Percentiles rank a stretch among this genome's conserved stretches.
These are phyloP conservation scores for Thaumatotibia leucotreta DNA, from an alignment of 1,140 invertebrate species.

Conservation along the genomic window DNA sequence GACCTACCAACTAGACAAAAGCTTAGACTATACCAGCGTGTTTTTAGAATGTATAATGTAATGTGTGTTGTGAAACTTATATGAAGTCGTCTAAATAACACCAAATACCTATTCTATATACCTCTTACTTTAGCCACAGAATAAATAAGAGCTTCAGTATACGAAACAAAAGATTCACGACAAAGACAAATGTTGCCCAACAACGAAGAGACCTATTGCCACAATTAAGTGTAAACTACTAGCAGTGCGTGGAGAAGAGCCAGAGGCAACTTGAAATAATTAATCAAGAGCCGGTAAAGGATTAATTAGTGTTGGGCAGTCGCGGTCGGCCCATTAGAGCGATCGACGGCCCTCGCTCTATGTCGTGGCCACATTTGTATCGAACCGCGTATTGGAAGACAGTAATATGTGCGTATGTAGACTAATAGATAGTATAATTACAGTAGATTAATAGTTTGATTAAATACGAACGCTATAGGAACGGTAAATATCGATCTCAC, in stretches of 20 bases:
- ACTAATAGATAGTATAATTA: too few relatives aligned
- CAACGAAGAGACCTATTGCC: slow-evolving; percentile 16
- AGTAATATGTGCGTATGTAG: slow-evolving; percentile 23
- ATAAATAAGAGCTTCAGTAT: too few relatives aligned
- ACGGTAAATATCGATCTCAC: too few relatives aligned
- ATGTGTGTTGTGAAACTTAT: too few relatives aligned
- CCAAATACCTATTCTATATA: not conserved
- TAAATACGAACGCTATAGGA: too few relatives aligned
- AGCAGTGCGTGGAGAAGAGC: slow-evolving; percentile 43
- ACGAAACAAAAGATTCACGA: not conserved
- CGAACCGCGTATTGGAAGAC: slow-evolving; percentile 31
- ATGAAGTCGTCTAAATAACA: too few relatives aligned
- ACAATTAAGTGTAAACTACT: slow-evolving; percentile 59
- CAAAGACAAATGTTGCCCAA: not conserved
- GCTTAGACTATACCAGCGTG: too few relatives aligned
- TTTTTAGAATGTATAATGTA: too few relatives aligned
- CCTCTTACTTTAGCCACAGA: too few relatives aligned
- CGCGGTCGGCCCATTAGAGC: slow-evolving; percentile 71
- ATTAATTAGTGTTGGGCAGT: slow-evolving; percentile 75
- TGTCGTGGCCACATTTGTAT: slow-evolving; percentile 68
- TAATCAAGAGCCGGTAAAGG: slow-evolving; percentile 73
- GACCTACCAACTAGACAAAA: too few relatives aligned
- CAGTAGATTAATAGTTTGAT: too few relatives aligned
- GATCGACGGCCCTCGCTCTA: slow-evolving; percentile 64
- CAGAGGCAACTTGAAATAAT: slow-evolving; percentile 68